Evolutionary conservation across 2,797 vertebrate species (phyloP), one percentile per base, ranked within the genome.

Genomic region (Sebastes umbrosus): DNA sequence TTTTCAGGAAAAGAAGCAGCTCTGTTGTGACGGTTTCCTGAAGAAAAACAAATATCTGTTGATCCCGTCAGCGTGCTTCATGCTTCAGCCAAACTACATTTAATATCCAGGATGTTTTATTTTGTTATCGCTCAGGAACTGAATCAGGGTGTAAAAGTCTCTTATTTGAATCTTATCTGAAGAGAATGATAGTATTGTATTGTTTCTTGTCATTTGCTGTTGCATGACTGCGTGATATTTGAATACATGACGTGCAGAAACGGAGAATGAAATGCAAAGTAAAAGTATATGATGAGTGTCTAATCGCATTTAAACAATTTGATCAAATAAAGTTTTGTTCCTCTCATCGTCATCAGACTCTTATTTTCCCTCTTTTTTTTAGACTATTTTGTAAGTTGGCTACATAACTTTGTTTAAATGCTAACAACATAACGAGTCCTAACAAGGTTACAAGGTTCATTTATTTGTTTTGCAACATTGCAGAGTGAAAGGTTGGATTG

Each of bases 1-100:
- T 73, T 73, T 70, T 69, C 64, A 77, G 64, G 76, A 69, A 69
- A 78, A 67, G 58, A 72, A 69, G 63, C 32, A 57, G 34, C 43
- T 34, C 20, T 14, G 1, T 12, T 59, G 25, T 69, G 29, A 63
- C 12, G 13, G 7, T 39, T 50, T 62, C 20, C n/a, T 54, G 73
- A 20, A 60, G 39, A 52, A 62, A 22, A 36, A 39, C 39, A 43
- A 55, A 39, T 6, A 16, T 32, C 69, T 12, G 27, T 14, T 16
- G 25, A 25, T 25, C 46, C 9, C 1, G 1, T 27, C 1, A 20
- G 43, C 55, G n/a, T 2, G 52, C 27, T 36, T 13, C 34, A 36
- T 36, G 6, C 69, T 50, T 67, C 57, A 20, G 36, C 27, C 24
- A 54, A 60, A 34, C 54, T 31, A 1, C 4, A 8, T 46, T 25